A percentile compares a stretch with the other conserved stretches of the same genome.
phyloP scores from a whole-genome alignment of 2,797 vertebrate genomes.

The Scyliorhinus canicula region DNA sequence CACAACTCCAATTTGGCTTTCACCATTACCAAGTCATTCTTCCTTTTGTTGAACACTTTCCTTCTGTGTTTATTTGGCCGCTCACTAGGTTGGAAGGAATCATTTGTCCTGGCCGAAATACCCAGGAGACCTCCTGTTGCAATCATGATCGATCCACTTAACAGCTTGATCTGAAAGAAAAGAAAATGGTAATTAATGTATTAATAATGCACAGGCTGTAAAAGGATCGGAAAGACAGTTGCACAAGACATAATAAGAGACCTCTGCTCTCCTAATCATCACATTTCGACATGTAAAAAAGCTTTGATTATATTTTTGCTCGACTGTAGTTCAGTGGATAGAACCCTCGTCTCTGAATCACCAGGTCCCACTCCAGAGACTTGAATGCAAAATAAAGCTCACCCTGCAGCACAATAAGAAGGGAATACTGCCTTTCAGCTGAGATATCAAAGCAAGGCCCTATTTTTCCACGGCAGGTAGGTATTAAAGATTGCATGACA shows the following conservation, averaged over 20 bases:
- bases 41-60: conserved; percentile 83
- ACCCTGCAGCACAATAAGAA: not conserved
- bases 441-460: not conserved
- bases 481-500: not conserved
- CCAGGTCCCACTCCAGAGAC: not conserved
- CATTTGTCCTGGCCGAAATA: conserved; percentile 88
- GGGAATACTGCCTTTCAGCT: not conserved
- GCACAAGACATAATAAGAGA: not conserved
- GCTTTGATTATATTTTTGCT: not conserved
- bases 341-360: not conserved
- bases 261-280: conserved; percentile 7
- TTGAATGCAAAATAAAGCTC: not conserved
- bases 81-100: conserved; percentile 78
- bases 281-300: not conserved
- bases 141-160: conserved; percentile 67
- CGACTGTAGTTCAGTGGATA: not conserved
- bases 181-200: not conserved
- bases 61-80: conserved; percentile 77
- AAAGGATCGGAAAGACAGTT: not conserved
- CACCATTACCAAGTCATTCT: conserved; percentile 90
- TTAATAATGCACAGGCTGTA: not conserved
- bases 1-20: conserved; percentile 91
- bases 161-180: not conserved
- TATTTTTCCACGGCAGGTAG: not conserved
- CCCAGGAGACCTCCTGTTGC: conserved; percentile 93